phyloP scores from a whole-genome alignment of 2,888 invertebrate genomes.

The Gasteruption jaculator region DNA sequence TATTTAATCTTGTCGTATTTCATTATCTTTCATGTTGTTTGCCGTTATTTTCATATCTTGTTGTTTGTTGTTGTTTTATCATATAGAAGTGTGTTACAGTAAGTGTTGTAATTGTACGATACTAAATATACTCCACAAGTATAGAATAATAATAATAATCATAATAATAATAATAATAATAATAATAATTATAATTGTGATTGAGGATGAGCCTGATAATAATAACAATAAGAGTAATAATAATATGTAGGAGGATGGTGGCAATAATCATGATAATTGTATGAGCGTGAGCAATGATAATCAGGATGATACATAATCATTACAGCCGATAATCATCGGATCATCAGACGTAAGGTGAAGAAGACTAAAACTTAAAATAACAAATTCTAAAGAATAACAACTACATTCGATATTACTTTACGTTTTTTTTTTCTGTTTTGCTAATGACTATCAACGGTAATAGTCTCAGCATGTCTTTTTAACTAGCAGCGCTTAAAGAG shows the following conservation, averaged over 20 bases:
- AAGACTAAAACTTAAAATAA: constrained; percentile 46
- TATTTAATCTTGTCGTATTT: too few relatives aligned
- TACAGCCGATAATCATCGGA: too few relatives aligned
- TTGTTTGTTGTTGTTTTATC: too few relatives aligned
- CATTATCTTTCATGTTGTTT: too few relatives aligned
- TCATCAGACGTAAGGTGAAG: too few relatives aligned
- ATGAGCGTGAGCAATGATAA: too few relatives aligned
- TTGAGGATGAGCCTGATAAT: too few relatives aligned
- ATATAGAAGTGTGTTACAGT: constrained; percentile 51
- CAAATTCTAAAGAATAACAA: constrained; percentile 39
- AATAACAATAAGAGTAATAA: too few relatives aligned
- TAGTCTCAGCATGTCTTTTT: constrained; percentile 41
- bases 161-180: constrained; percentile 5
- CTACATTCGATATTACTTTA: constrained; percentile 43
- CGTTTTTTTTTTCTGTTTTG: too few relatives aligned
- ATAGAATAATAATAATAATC: constrained; percentile 2
- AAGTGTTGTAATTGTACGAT: constrained; percentile 47
- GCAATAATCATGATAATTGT: constrained; percentile 32
- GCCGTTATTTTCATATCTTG: too few relatives aligned
- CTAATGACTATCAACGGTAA: constrained; percentile 42
- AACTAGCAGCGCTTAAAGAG: constrained; percentile 36
- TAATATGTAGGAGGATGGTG: constrained; percentile 8
- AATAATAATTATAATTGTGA: too few relatives aligned
- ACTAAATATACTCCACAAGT: constrained; percentile 28
- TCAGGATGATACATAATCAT: constrained; percentile 26